Percentiles rank a stretch among this genome's conserved stretches.
Conservation (phyloP, 92 coral and sea anemone genomes). For the Bergia sp. region DNA sequence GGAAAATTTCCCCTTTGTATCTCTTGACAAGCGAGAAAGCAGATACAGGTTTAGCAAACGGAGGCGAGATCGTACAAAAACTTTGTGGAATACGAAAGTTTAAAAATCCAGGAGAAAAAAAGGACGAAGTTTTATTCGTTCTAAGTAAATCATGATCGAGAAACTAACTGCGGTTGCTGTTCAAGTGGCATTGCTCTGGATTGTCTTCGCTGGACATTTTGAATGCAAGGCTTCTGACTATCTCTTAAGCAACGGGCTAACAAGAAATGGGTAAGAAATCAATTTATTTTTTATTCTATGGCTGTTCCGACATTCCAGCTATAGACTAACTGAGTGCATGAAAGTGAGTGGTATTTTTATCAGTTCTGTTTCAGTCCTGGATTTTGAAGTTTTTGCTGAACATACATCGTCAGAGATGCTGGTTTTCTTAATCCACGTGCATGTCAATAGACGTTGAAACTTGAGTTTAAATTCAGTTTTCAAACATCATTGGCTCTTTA, state of each 20-base stretch:
- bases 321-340: neutral
- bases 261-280: slow-evolving; percentile 16
- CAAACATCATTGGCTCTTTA: too few species aligned
- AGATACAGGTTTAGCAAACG: neutral
- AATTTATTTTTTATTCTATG: neutral
- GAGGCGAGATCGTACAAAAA: too few species aligned
- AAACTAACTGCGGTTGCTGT: neutral
- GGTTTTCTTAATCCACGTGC: too few species aligned
- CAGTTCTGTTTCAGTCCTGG: too few species aligned
- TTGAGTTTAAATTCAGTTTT: too few species aligned
- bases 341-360: too few species aligned
- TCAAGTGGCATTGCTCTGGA: neutral
- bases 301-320: neutral
- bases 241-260: slow-evolving; percentile 9
- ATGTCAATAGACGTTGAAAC: too few species aligned
- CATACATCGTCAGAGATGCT: too few species aligned
- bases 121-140: neutral
- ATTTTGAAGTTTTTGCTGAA: too few species aligned
- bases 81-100: neutral
- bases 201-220: neutral
- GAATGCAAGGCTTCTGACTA: slow-evolving; percentile 4
- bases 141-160: neutral
- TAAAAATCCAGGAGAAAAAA: neutral
- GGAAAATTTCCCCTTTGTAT: too few species aligned
- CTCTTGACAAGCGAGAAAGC: neutral